Base-by-base conservation (phyloP, 1,140 invertebrate species). In the Drosophila novamexicana region DNA sequence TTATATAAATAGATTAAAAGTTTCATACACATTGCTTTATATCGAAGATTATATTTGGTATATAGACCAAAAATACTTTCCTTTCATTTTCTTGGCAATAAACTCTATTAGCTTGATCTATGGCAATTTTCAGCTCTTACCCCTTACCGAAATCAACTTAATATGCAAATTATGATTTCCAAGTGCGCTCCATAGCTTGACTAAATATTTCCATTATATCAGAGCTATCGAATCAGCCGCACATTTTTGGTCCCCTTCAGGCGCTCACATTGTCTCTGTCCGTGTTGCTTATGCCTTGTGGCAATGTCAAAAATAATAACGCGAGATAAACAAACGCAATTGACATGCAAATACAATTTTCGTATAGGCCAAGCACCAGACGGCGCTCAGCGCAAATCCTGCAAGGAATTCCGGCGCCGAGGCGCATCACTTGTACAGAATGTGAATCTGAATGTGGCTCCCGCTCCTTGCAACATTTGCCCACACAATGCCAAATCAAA, bases 311-410 rank as follows among this genome's bases (percentile, higher is more conserved):
- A 83, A 83, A 83, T 83, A 88, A 88, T 88, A 88, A 77, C 76
- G 73, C 84, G 77, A 80, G 83, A 89, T 89, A 88, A 88, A 89
- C 84, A 88, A 80, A 66, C 79, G 66, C 84, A 88, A 88, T 88
- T 88, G 83, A 83, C 83, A 88, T 88, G 83, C 83, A 88, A 88
- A 88, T 88, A 88, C 79, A 89, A 80, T 80, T 89, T 83, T 70
- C 14, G 37, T 14, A 63, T 59, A 40, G 53, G 52, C 67, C 37
- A 40, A 64, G 50, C 34, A 7, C 14, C n/a, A 49, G 42, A 45
- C 57, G 29, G n/a, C 6, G n/a, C 56, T 59, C 29, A 36, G 53
- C 34, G 22, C 40, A 62, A 44, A 68, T 73, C 52, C 32, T 36
- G 14, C 57, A 79, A 50, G 81, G 71, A 54, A 75, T 71, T 63